phyloP scores from a whole-genome alignment of 2,888 invertebrate genomes.

The Drosophila differens region DNA sequence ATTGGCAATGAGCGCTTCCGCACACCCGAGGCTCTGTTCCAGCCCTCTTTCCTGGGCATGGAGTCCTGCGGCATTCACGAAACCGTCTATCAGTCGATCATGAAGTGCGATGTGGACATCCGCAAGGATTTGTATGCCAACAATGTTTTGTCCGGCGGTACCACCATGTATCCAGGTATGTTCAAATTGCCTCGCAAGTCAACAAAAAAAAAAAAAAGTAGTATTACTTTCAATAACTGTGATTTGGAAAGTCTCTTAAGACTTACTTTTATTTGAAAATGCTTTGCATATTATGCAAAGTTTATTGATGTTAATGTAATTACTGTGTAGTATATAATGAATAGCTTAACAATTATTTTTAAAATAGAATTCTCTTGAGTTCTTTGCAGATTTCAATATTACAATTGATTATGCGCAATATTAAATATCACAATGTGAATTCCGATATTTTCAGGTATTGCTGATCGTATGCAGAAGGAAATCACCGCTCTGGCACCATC shows the following conservation, averaged over 20 bases:
- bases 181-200: neutral
- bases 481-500: constrained; percentile 95
- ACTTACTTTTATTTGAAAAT: too few relatives aligned
- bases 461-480: constrained; percentile 96
- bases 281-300: neutral
- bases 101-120: constrained; percentile 98
- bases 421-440: neutral
- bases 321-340: neutral
- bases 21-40: constrained; percentile 97
- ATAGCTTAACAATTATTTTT: too few relatives aligned
- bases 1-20: constrained; percentile 97
- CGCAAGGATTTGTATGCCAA: constrained; percentile 97
- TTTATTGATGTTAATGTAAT: neutral
- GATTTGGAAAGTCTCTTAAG: neutral
- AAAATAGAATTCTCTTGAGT: neutral
- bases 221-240: neutral
- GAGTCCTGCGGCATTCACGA: constrained; percentile 97
- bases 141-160: constrained; percentile 95
- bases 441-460: constrained; percentile 87
- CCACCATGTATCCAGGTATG: constrained; percentile 93
- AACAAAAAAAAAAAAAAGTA: neutral
- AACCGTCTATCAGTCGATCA: constrained; percentile 98
- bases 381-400: neutral
- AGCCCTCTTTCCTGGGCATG: constrained; percentile 93
- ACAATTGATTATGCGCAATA: neutral